phyloP scores from a whole-genome alignment of 1,140 invertebrate species.

The Atta cephalotes region DNA sequence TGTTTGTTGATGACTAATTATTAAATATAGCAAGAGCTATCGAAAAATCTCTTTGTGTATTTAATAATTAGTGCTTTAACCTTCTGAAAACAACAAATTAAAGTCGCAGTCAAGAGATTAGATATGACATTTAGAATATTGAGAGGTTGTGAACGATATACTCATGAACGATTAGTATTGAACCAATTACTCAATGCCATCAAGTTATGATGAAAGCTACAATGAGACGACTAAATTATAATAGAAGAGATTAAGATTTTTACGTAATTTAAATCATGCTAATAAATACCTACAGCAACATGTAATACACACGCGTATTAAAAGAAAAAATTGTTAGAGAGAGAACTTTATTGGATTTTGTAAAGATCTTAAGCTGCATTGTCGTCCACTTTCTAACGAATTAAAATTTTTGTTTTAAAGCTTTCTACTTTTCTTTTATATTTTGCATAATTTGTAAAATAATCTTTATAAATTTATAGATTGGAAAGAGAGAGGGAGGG shows the following conservation, averaged over 20 bases:
- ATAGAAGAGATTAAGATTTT: conserved; percentile 24
- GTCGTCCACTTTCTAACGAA: conserved; percentile 15
- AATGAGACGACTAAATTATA: conserved; percentile 26
- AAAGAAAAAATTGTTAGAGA: conserved; percentile 17
- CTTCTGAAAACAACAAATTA: not conserved
- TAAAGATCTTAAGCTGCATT: conserved; percentile 16
- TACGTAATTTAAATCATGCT: conserved; percentile 28
- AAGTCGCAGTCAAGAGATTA: conserved; percentile 28
- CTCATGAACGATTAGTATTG: conserved; percentile 54
- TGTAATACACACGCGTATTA: conserved; percentile 7
- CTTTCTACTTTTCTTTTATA: conserved; percentile 18
- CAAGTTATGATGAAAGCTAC: conserved; percentile 5
- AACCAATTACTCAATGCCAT: conserved; percentile 7
- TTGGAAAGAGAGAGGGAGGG: not conserved
- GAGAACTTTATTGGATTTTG: not conserved
- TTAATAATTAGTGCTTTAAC: conserved; percentile 2
- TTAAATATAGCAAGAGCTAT: conserved; percentile 45
- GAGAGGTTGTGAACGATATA: conserved; percentile 71
- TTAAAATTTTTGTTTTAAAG: conserved; percentile 9
- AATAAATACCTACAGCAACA: not conserved
- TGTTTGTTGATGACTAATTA: conserved; percentile 38
- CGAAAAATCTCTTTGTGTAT: conserved; percentile 38
- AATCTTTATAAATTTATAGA: conserved; percentile 1
- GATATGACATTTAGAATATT: conserved; percentile 49
- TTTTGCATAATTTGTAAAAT: conserved; percentile 35